Evolutionary conservation across 2,888 invertebrate genomes (phyloP), one percentile per base, ranked within the genome.

Genomic region (Gari tellinella): DNA sequence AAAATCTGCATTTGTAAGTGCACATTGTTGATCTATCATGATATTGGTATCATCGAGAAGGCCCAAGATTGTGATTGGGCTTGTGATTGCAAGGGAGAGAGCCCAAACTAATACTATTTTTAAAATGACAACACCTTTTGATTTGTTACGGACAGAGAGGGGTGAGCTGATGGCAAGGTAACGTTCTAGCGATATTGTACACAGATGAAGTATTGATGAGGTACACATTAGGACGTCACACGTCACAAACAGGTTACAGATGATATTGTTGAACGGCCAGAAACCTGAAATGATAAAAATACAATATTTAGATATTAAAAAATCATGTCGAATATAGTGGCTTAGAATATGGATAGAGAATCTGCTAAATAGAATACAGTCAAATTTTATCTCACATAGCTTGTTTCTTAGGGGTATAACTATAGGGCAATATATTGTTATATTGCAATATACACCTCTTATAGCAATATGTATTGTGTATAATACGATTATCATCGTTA

Each of bases 91-190:
- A 12, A 93, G 82, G 1, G 98, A 97, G 65, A 97, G 94, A 46
- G 97, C 93, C 99, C 99, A 99, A 0, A 98, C 98, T 90, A 97
- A 95, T 17, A 95, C 94, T 61, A 99, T 98, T 93, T 99, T 98
- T 78, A 98, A 52, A 31, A 90, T 84, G 51, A 93, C 92, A 14
- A 88, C 78, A 7, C 83, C 74, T 70, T 88, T 87, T 45, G 91
- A 90, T 79, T 90, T 91, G 82, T 89, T 90, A 41, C 91, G 85
- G 15, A 87, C 85, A 53, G 87, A 84, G 95, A 98, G 96, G 0
- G 98, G 98, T 89, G 97, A 97, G 23, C 97, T 94, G 62, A 97
- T 94, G 26, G 97, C 97, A 55, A 98, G 94, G 92, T 97, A 98
- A 88, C 98, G 91, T 80, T 94, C 94, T 58, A 94, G 86, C 1